These are phyloP conservation scores for Platypus cylindrus DNA, from an alignment of 2,888 invertebrate species.

Conservation along the genomic window DNA sequence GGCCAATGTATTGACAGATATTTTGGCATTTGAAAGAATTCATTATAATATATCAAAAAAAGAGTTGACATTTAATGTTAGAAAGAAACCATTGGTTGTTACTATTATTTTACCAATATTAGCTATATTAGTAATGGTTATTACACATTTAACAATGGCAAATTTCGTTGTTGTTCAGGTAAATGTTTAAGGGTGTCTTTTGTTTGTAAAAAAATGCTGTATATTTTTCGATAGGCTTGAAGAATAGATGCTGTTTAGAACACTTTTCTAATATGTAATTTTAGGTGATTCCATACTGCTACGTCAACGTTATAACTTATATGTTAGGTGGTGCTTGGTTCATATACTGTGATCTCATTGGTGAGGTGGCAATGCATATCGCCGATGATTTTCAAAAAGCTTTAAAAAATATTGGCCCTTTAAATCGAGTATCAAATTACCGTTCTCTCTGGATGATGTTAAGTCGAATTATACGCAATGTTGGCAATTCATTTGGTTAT, in stretches of 20 bases:
- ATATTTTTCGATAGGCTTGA: neutral
- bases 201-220: conserved; percentile 1
- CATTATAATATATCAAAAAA: conserved; percentile 49
- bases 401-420: conserved; percentile 53
- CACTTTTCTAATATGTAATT: conserved; percentile 10
- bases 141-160: conserved; percentile 59
- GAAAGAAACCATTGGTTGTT: conserved; percentile 45
- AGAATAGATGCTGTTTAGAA: neutral
- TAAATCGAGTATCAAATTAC: conserved; percentile 55
- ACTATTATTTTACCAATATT: conserved; percentile 47
- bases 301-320: conserved; percentile 54
- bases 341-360: conserved; percentile 51
- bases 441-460: conserved; percentile 56
- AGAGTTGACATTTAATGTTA: conserved; percentile 42
- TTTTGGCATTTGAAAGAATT: conserved; percentile 54
- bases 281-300: conserved; percentile 52
- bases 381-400: conserved; percentile 60
- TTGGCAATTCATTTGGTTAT: conserved; percentile 55
- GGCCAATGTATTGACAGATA: conserved; percentile 46
- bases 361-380: conserved; percentile 48
- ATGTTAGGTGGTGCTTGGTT: conserved; percentile 61
- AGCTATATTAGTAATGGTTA: conserved; percentile 49
- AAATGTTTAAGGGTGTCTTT: conserved; percentile 9
- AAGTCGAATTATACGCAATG: conserved; percentile 52
- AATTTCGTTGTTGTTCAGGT: conserved; percentile 51